phyloP scores from a whole-genome alignment of 2,888 invertebrate genomes.

The Drosophila paucipuncta region DNA sequence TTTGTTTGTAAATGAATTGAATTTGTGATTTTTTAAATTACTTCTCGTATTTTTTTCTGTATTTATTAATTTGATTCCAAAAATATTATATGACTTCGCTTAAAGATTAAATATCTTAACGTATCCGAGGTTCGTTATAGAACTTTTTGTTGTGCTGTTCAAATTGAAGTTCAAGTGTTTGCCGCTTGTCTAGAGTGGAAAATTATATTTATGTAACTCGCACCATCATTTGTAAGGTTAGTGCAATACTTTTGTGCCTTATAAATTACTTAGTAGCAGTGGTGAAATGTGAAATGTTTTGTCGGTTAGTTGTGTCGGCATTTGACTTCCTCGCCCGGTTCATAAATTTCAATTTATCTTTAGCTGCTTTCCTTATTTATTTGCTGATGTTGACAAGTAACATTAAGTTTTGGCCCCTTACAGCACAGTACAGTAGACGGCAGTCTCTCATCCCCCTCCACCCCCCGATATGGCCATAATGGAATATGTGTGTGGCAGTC shows the following conservation, averaged over 20 bases:
- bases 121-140: conserved; percentile 9
- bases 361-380: conserved; percentile 55
- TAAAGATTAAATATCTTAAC: not conserved
- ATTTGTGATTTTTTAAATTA: not conserved
- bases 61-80: not conserved
- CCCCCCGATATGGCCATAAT: conserved; percentile 50
- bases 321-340: conserved; percentile 58
- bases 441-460: not conserved
- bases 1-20: not conserved
- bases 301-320: conserved; percentile 47
- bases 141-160: conserved; percentile 7
- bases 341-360: conserved; percentile 77
- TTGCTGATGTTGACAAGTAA: conserved; percentile 73
- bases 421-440: conserved; percentile 9
- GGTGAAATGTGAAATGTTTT: conserved; percentile 62
- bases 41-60: not conserved
- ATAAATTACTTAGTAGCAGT: conserved; percentile 70
- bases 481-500: conserved; percentile 40
- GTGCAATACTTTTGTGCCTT: conserved; percentile 51
- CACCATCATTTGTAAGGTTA: conserved; percentile 54
- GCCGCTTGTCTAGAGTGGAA: conserved; percentile 6
- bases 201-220: conserved; percentile 27
- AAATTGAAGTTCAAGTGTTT: conserved; percentile 34
- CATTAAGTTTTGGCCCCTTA: conserved; percentile 42
- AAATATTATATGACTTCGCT: not conserved